phyloP scores from a whole-genome alignment of 1,140 invertebrate genomes.

The Acyrthosiphon pisum region DNA sequence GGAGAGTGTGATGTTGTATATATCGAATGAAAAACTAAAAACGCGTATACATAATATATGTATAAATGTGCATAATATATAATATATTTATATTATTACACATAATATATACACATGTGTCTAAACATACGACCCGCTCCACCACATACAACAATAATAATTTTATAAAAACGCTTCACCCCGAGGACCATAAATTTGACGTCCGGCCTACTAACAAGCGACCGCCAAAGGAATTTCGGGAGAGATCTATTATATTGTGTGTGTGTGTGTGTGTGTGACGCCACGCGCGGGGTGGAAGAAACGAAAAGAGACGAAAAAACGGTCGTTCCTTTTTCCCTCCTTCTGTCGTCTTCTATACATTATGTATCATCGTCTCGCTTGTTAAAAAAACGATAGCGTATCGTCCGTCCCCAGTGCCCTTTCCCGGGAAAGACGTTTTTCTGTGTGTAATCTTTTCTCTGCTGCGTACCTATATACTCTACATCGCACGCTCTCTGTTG shows the following conservation, averaged over 20 bases:
- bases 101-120: neutral
- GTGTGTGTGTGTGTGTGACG: neutral
- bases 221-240: conserved; percentile 32
- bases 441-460: neutral
- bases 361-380: neutral
- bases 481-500: neutral
- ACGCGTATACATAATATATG: neutral
- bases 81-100: neutral
- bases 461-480: too few species aligned
- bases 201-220: conserved; percentile 18
- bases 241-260: neutral
- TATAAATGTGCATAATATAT: neutral
- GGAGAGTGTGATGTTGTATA: neutral
- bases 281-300: neutral
- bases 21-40: neutral
- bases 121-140: conserved; percentile 1
- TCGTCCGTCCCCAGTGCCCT: neutral
- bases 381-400: conserved; percentile 37
- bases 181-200: conserved; percentile 50
- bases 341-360: neutral
- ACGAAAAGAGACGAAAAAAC: conserved; percentile 31
- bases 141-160: too few species aligned
- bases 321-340: neutral
- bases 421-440: neutral
- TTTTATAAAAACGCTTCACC: conserved; percentile 21